These are phyloP conservation scores for Isaurus tuberculatus DNA, from an alignment of 92 coral and sea anemone genomes.

Conservation along the genomic window DNA sequence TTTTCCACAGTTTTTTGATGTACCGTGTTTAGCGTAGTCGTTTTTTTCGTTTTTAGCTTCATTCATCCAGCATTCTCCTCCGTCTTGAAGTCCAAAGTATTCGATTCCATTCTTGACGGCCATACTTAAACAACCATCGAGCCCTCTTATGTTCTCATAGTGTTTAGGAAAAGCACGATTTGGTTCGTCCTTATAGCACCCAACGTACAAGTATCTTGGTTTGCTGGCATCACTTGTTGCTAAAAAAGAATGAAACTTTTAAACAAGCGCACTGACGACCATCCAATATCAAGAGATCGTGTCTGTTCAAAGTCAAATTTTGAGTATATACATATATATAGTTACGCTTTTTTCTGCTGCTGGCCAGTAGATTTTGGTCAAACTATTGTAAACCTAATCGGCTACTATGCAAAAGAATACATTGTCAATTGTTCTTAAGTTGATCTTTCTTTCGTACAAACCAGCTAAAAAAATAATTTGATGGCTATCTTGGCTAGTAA, in stretches of 20 bases:
- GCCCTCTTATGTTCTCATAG: neutral
- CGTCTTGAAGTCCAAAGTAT: neutral
- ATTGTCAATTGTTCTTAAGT: no score
- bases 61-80: constrained; percentile 8
- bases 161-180: neutral
- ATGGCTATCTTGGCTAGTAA: no score
- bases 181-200: neutral
- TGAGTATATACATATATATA: no score
- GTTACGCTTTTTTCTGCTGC: no score
- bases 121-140: neutral
- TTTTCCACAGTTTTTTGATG: neutral
- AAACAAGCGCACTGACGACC: no score
- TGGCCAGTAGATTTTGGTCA: no score
- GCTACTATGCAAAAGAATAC: no score
- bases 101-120: neutral
- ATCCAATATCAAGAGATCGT: no score
- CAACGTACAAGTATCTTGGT: neutral
- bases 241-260: neutral
- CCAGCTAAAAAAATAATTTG: no score
- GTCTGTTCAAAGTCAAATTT: no score
- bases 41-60: neutral
- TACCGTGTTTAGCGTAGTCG: neutral
- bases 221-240: neutral
- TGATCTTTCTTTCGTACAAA: no score
- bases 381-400: no score